Percentiles rank a stretch among this genome's conserved stretches.
Conservation (phyloP, 1,140 invertebrate species). For the Drosophila bipectinata region DNA sequence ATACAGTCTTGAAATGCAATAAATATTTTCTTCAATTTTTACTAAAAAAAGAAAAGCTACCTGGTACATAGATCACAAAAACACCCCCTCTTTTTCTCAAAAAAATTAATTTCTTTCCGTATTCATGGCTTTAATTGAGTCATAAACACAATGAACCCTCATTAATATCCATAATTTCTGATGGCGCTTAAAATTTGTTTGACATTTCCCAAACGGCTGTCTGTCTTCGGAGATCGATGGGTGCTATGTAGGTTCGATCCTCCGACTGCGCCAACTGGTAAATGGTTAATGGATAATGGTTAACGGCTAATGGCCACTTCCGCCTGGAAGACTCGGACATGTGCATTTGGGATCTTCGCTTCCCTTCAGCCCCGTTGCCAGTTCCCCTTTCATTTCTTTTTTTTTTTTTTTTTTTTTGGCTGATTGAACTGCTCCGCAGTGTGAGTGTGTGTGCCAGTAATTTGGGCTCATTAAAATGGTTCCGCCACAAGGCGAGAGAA, state of each 20-base stretch:
- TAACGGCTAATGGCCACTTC: slow-evolving; percentile 47
- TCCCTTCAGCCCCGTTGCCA: background rate
- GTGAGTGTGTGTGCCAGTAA: slow-evolving; percentile 40
- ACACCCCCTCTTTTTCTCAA: background rate
- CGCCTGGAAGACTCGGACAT: slow-evolving; percentile 41
- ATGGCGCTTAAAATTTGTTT: slow-evolving; percentile 48
- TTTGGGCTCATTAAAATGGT: slow-evolving; percentile 81
- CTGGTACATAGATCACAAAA: background rate
- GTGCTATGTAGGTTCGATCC: background rate
- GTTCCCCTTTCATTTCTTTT: slow-evolving; percentile 24
- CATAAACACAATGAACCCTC: slow-evolving; percentile 28
- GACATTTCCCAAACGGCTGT: slow-evolving; percentile 39
- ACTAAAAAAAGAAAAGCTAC: no score
- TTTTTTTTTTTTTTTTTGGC: slow-evolving; percentile 36
- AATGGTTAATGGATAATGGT: slow-evolving; percentile 50
- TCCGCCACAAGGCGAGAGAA: slow-evolving; percentile 44
- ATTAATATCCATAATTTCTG: slow-evolving; percentile 47
- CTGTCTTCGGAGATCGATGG: slow-evolving; percentile 23
- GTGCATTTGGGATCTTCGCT: slow-evolving; percentile 47
- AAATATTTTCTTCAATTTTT: no score
- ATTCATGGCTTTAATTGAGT: slow-evolving; percentile 15
- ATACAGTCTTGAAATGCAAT: no score
- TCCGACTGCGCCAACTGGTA: slow-evolving; percentile 32
- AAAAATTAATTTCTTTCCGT: background rate
- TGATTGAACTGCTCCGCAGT: slow-evolving; percentile 43